These are phyloP conservation scores for Electrophaes corylata DNA, from an alignment of 2,888 invertebrate species.

Conservation along the genomic window DNA sequence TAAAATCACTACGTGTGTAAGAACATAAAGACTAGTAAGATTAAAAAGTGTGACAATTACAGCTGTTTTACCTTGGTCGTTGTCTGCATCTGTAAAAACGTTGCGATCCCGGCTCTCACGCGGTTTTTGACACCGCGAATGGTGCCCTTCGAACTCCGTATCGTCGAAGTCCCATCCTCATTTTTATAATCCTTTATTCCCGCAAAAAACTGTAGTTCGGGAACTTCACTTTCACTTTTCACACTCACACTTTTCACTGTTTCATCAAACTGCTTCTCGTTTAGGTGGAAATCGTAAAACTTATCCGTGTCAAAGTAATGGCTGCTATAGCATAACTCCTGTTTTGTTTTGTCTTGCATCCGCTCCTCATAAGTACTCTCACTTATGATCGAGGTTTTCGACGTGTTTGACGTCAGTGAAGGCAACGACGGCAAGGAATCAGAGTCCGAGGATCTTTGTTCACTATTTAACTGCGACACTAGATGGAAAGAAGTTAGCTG, in stretches of 20 bases:
- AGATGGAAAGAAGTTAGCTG: slow-evolving; percentile 81
- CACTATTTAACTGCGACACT: slow-evolving; percentile 78
- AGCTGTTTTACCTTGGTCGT: slow-evolving; percentile 88
- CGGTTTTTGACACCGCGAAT: slow-evolving; percentile 97
- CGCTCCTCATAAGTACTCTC: slow-evolving; percentile 89
- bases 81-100: slow-evolving; percentile 94
- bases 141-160: slow-evolving; percentile 95
- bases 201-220: slow-evolving; percentile 89
- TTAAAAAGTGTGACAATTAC: slow-evolving; percentile 53
- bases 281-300: slow-evolving; percentile 92
- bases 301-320: slow-evolving; percentile 90
- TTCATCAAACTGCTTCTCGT: slow-evolving; percentile 86
- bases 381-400: slow-evolving; percentile 81
- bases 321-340: slow-evolving; percentile 76
- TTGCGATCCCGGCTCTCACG: slow-evolving; percentile 96
- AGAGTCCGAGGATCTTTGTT: slow-evolving; percentile 59
- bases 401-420: slow-evolving; percentile 43
- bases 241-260: slow-evolving; percentile 76
- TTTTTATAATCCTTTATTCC: slow-evolving; percentile 89
- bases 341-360: slow-evolving; percentile 78
- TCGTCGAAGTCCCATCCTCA: slow-evolving; percentile 88
- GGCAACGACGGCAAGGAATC: slow-evolving; percentile 56
- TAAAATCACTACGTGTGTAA: slow-evolving; percentile 74
- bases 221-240: slow-evolving; percentile 73
- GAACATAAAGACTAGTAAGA: slow-evolving; percentile 54